A percentile compares a stretch with the other conserved stretches of the same genome.
Evolutionary conservation across 2,797 vertebrate genomes (phyloP).

Genomic region (Xiphophorus birchmanni): DNA sequence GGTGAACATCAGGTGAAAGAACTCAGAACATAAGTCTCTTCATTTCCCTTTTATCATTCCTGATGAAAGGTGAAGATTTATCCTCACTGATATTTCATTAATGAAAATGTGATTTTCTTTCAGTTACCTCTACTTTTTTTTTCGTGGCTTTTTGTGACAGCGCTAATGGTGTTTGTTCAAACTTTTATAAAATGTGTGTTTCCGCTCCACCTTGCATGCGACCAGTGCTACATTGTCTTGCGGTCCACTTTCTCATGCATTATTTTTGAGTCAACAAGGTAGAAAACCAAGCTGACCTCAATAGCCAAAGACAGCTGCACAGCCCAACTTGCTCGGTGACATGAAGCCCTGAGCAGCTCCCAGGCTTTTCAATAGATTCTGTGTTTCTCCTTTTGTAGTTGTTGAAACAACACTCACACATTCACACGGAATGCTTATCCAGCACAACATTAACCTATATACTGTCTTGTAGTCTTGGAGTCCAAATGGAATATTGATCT

Average conservation of each 20-base stretch:
- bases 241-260: conserved; percentile 54
- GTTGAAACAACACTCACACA: conserved; percentile 56
- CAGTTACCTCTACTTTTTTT: neutral
- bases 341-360: conserved; percentile 70
- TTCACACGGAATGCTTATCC: conserved; percentile 66
- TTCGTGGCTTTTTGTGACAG: neutral
- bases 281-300: conserved; percentile 69
- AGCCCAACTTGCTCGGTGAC: conserved; percentile 62
- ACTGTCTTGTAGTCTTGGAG: conserved; percentile 64
- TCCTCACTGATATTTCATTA: neutral
- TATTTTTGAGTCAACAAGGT: conserved; percentile 55
- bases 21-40: conserved; percentile 5
- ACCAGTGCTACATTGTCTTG: conserved; percentile 33
- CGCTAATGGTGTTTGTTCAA: neutral
- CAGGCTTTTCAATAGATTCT: conserved; percentile 65
- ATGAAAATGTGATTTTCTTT: neutral
- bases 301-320: conserved; percentile 74
- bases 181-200: conserved; percentile 15
- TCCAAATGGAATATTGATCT: conserved; percentile 80
- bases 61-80: neutral
- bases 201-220: conserved; percentile 11
- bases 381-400: conserved; percentile 62
- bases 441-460: conserved; percentile 73
- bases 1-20: conserved; percentile 56
- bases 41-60: neutral